Evolutionary conservation across 2,797 vertebrate genomes (phyloP), one percentile per base, ranked within the genome.

Genomic region (Limosa lapponica): DNA sequence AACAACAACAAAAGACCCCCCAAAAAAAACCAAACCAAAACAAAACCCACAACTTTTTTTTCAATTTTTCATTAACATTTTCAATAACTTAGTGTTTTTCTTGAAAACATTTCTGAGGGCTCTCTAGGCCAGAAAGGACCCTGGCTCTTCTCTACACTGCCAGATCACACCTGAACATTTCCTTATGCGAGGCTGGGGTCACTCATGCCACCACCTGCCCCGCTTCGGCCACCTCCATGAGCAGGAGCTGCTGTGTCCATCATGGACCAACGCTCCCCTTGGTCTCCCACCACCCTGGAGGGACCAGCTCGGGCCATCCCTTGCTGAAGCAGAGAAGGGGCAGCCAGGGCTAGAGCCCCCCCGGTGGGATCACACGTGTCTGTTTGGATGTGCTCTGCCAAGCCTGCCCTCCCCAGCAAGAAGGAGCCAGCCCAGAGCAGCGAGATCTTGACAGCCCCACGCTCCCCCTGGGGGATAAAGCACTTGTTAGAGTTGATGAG

Each of bases 351-450:
- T 46, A 52, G 22, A 59, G 37, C 20, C 28, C 16, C 37, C 25
- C 16, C 30, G 2, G 0, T 6, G 1, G 30, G 48, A 34, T 9
- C 25, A 18, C 54, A 10, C 2, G 0, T 6, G 2, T 12, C 44
- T 16, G 10, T 11, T 16, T 1, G 4, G 61, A 27, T 32, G 11
- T 1, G 18, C 48, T n/a, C 73, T 16, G 36, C 61, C 5, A 6
- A 17, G 59, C 46, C 8, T 43, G 55, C 14, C 23, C 43, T 43
- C 36, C 49, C 22, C 14, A 37, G 51, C 18, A 6, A 30, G 78
- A 4, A 22, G 34, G n/a, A 25, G 16, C 13, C 52, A n/a, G 24
- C 24, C 27, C 23, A 18, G 74, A 36, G 55, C 16, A 28, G 54
- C 10, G 4, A 55, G 65, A 28, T 27, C 67, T 43, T 13, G 2